Base-by-base conservation (phyloP, 2,888 invertebrate species). In the Gymnocheta viridis region DNA sequence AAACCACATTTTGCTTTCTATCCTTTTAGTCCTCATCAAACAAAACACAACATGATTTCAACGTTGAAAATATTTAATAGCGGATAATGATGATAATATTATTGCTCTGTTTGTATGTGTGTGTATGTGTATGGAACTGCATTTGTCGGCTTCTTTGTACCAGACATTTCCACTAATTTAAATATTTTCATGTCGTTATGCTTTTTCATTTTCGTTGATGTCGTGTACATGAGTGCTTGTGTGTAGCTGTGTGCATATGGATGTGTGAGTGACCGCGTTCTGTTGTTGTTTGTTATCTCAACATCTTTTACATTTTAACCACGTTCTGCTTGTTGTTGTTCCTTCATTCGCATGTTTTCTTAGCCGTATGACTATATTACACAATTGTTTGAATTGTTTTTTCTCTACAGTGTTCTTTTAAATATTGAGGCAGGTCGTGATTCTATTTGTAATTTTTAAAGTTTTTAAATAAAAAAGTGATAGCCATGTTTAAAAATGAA, bases 11-110 rank as follows among this genome's bases (percentile, higher is more conserved):
- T n/a, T 62, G 27, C 14, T 49, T 44, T n/a, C 27, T 54, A 62
- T 41, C 10, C 27, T 51, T 47, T 69, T 12, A 9, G 19, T 14
- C n/a, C 29, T 24, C 24, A 54, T 76, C 83, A 24, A 83, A 83
- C 83, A 83, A 74, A 83, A 83, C 79, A 83, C 83, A 83, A 83
- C 83, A 77, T 77, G 76, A 72, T 0, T 4, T 44, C 47, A 62
- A 47, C 56, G 69, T 54, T 60, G 62, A 62, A 67, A 60, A 67
- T 44, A 67, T 67, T 49, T 69, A 82, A 69, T 38, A 56, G 32
- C n/a, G 56, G 24, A 66, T 62, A 74, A 62, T 51, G 64, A 76
- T 38, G 47, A 47, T 24, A 24, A 56, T 60, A 19, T 54, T 73
- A 4, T 47, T 47, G 29, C 4, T 41, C 5, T n/a, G 5, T 19